Evolutionary conservation across 2,797 vertebrate genomes (phyloP).

Genomic region (Oophaga sylvatica): DNA sequence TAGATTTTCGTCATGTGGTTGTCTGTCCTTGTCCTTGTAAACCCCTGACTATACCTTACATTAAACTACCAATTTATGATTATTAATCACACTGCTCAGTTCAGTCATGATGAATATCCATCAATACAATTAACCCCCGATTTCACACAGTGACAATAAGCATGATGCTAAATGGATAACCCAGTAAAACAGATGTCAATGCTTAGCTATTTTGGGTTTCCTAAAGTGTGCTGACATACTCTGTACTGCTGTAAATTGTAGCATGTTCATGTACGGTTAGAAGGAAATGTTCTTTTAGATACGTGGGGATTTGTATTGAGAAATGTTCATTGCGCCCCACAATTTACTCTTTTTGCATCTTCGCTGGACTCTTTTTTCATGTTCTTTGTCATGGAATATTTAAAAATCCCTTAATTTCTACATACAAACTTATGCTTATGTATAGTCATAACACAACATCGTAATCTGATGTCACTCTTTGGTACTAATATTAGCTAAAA

Average conservation of each 20-base stretch:
- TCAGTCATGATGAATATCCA: neutral
- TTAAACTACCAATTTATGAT: neutral
- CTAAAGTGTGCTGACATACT: slow-evolving; percentile 49
- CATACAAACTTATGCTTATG: neutral
- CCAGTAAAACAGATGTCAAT: neutral
- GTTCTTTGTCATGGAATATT: neutral
- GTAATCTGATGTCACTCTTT: no score
- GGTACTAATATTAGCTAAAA: no score
- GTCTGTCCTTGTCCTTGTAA: neutral
- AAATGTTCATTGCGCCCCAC: neutral
- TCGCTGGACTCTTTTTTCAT: neutral
- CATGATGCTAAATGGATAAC: neutral
- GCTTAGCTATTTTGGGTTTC: neutral
- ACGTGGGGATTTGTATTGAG: neutral
- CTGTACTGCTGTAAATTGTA: slow-evolving; percentile 34
- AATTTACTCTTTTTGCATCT: neutral
- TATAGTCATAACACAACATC: neutral
- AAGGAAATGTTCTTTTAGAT: neutral
- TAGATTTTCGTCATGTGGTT: neutral
- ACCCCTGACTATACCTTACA: neutral
- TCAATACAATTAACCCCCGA: neutral
- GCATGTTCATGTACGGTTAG: neutral
- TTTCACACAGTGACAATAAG: neutral
- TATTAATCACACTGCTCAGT: neutral
- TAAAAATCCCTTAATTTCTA: neutral